phyloP scores from a whole-genome alignment of 2,113 vertebrate species.

The Rhynchomys soricoides region DNA sequence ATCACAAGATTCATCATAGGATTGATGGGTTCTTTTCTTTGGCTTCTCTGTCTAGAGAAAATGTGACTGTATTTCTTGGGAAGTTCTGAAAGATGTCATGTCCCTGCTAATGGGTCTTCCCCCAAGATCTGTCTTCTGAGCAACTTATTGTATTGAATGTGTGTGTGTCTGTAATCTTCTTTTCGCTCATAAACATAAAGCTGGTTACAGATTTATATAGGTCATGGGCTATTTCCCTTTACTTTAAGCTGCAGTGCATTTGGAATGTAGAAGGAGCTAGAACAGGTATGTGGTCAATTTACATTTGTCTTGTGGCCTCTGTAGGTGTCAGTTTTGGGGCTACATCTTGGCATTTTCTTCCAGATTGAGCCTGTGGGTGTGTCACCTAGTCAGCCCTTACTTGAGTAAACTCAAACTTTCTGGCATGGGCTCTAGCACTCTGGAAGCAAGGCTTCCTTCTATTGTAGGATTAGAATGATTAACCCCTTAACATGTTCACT shows the following conservation, averaged over 20 bases:
- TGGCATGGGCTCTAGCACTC: not conserved
- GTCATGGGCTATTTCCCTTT: not conserved
- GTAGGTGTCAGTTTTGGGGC: not conserved
- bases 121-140: not conserved
- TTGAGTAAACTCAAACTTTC: not conserved
- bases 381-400: not conserved
- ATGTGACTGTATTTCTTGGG: not conserved
- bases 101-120: not conserved
- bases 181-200: not conserved
- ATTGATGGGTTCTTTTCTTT: not conserved
- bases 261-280: constrained; percentile 20
- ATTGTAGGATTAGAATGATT: not conserved
- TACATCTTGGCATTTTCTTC: not conserved
- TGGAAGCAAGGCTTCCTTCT: not conserved
- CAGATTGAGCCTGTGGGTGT: not conserved
- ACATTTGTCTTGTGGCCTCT: not conserved
- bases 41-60: not conserved
- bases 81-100: not conserved
- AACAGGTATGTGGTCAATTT: not conserved
- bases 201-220: not conserved
- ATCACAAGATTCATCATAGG: not conserved
- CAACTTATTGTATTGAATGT: not conserved
- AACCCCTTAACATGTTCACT: too few relatives aligned
- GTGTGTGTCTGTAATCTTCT: not conserved
- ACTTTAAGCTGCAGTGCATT: not conserved